These are phyloP conservation scores for Drosophila parabipectinata DNA, from an alignment of 1,140 invertebrate species.

Conservation along the genomic window DNA sequence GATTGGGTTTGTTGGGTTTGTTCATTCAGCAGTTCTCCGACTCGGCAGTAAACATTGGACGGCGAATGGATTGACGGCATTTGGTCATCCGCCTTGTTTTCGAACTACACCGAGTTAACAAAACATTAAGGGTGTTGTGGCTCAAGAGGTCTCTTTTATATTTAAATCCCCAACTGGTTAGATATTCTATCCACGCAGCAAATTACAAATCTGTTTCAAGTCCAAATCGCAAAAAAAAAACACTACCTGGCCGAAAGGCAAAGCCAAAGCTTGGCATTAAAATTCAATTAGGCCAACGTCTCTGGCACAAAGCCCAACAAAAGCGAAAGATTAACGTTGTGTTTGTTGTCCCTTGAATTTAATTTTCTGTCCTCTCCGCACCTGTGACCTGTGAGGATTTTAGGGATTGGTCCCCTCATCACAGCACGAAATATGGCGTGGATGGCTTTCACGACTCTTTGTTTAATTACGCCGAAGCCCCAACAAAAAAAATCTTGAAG, in stretches of 20 bases:
- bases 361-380: constrained; percentile 25
- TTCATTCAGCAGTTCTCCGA: constrained; percentile 7
- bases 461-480: constrained; percentile 67
- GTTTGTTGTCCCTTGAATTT: constrained; percentile 3
- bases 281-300: constrained; percentile 71
- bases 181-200: constrained; percentile 31
- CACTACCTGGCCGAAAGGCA: too few species aligned
- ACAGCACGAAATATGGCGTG: constrained; percentile 63
- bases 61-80: constrained; percentile 30
- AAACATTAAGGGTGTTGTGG: too few species aligned
- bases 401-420: constrained; percentile 41
- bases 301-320: constrained; percentile 24
- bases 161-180: too few species aligned
- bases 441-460: constrained; percentile 18
- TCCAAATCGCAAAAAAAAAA: background rate
- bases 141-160: too few species aligned
- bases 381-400: constrained; percentile 14
- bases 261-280: constrained; percentile 47
- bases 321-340: constrained; percentile 20
- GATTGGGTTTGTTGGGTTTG: constrained; percentile 8
- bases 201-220: constrained; percentile 46
- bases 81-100: constrained; percentile 29
- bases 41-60: constrained; percentile 45
- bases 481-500: constrained; percentile 44
- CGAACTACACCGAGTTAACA: background rate